These are phyloP conservation scores for Hypselothyrea guttata DNA, from an alignment of 2,888 invertebrate species.

Conservation along the genomic window DNA sequence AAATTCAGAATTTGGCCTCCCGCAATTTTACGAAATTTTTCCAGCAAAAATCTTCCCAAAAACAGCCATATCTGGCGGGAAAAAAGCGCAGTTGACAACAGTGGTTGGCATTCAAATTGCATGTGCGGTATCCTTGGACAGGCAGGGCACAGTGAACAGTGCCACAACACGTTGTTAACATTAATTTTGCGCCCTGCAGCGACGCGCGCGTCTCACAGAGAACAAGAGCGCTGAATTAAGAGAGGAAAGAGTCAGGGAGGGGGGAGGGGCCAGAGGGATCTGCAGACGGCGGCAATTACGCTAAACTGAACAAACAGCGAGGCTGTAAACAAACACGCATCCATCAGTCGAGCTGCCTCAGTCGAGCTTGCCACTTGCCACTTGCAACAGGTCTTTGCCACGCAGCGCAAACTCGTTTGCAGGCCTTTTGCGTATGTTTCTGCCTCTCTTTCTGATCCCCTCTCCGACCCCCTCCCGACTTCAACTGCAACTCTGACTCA, in stretches of 20 bases:
- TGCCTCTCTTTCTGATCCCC: slow-evolving; percentile 45
- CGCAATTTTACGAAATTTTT: too few relatives aligned
- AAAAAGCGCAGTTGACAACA: too few relatives aligned
- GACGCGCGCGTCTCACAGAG: slow-evolving; percentile 59
- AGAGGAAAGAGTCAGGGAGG: too few relatives aligned
- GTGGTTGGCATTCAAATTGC: slow-evolving; percentile 51
- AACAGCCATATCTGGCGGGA: too few relatives aligned
- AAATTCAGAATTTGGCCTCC: too few relatives aligned
- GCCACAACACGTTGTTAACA: slow-evolving; percentile 80
- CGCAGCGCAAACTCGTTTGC: slow-evolving; percentile 55
- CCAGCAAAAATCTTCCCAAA: too few relatives aligned
- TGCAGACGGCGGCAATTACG: slow-evolving; percentile 72
- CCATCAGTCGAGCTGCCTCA: slow-evolving; percentile 44
- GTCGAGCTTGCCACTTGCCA: neutral
- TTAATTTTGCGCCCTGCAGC: slow-evolving; percentile 76
- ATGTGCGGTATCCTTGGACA: slow-evolving; percentile 40
- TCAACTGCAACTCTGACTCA: neutral
- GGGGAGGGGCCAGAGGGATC: neutral
- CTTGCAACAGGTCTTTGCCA: slow-evolving; percentile 55
- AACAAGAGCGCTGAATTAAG: slow-evolving; percentile 23
- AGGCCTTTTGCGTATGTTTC: slow-evolving; percentile 24
- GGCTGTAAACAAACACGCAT: slow-evolving; percentile 78
- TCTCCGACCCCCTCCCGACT: slow-evolving; percentile 12
- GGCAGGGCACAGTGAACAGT: slow-evolving; percentile 1
- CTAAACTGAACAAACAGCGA: slow-evolving; percentile 80